Evolutionary conservation across 2,888 invertebrate genomes (phyloP).

Genomic region (Elmis aenea): DNA sequence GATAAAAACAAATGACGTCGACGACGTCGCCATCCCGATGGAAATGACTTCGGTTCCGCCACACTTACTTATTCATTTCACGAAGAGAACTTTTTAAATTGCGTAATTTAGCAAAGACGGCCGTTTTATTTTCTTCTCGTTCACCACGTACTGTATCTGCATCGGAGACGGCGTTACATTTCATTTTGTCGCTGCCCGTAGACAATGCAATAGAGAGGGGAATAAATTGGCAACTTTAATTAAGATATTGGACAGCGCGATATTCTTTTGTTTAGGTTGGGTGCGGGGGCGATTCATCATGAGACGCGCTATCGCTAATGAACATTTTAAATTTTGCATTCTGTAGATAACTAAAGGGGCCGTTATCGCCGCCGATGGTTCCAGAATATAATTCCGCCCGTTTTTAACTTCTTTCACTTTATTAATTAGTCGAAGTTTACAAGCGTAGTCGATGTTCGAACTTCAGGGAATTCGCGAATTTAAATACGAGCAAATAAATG

Average conservation of each 20-base stretch:
- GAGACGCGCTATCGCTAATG: slow-evolving; percentile 43
- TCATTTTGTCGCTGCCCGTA: slow-evolving; percentile 38
- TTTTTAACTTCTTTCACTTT: too few species aligned
- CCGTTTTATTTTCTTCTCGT: slow-evolving; percentile 38
- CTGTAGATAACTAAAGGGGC: slow-evolving; percentile 12
- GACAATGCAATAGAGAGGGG: slow-evolving; percentile 28
- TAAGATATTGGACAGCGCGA: slow-evolving; percentile 49
- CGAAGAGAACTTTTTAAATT: slow-evolving; percentile 50
- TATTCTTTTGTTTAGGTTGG: slow-evolving; percentile 47
- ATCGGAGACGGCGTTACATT: slow-evolving; percentile 33
- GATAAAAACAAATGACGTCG: slow-evolving; percentile 47
- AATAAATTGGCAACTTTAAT: slow-evolving; percentile 51
- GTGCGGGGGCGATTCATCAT: slow-evolving; percentile 43
- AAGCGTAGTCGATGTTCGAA: too few species aligned
- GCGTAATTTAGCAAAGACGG: slow-evolving; percentile 46
- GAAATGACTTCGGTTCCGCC: slow-evolving; percentile 42
- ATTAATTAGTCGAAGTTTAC: too few species aligned
- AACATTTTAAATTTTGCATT: slow-evolving; percentile 44
- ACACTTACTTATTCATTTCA: slow-evolving; percentile 49
- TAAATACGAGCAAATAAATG: too few species aligned
- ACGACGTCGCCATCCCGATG: slow-evolving; percentile 45
- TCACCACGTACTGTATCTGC: slow-evolving; percentile 22
- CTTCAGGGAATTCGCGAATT: too few species aligned
- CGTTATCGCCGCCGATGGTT: slow-evolving; percentile 10
- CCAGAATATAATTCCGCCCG: too few species aligned